A percentile compares a stretch with the other conserved stretches of the same genome.
Evolutionary conservation across 2,888 invertebrate species (phyloP).

Genomic region (Lasius fuliginosus): DNA sequence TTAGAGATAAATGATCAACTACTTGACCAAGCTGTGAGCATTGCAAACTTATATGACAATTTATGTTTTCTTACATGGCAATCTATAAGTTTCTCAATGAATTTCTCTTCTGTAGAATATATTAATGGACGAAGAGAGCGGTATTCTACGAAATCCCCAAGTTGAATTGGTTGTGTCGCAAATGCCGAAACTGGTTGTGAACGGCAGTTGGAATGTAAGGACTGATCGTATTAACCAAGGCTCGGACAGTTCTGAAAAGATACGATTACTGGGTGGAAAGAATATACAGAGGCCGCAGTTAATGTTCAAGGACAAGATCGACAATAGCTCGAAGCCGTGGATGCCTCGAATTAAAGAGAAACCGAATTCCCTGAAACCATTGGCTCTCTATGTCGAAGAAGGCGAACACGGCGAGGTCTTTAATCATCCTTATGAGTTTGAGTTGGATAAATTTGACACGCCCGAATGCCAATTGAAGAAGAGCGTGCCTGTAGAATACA

Average conservation of each 20-base stretch:
- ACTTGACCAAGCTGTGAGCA: slow-evolving; percentile 92
- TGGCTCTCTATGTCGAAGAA: slow-evolving; percentile 91
- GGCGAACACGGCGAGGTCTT: slow-evolving; percentile 88
- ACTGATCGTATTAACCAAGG: background rate
- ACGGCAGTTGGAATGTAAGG: slow-evolving; percentile 89
- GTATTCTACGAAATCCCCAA: slow-evolving; percentile 88
- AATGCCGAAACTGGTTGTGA: slow-evolving; percentile 85
- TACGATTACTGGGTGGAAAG: slow-evolving; percentile 90
- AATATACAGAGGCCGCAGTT: slow-evolving; percentile 94
- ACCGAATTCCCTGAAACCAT: slow-evolving; percentile 94
- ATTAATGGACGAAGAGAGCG: slow-evolving; percentile 90
- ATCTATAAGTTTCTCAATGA: background rate
- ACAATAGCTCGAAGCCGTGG: slow-evolving; percentile 94
- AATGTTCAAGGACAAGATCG: slow-evolving; percentile 93
- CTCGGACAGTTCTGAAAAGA: slow-evolving; percentile 75
- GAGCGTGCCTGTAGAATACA: slow-evolving; percentile 86
- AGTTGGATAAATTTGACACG: slow-evolving; percentile 92
- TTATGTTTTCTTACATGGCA: background rate
- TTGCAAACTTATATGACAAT: background rate
- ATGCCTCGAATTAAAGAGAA: slow-evolving; percentile 94
- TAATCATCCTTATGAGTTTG: slow-evolving; percentile 96
- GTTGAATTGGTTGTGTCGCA: slow-evolving; percentile 87
- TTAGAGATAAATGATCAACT: slow-evolving; percentile 94
- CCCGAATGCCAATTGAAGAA: slow-evolving; percentile 87
- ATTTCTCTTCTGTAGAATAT: slow-evolving; percentile 76